Percentiles rank a stretch among this genome's conserved stretches.
Conservation (phyloP, 2,797 vertebrate genomes). For the Betta splendens region DNA sequence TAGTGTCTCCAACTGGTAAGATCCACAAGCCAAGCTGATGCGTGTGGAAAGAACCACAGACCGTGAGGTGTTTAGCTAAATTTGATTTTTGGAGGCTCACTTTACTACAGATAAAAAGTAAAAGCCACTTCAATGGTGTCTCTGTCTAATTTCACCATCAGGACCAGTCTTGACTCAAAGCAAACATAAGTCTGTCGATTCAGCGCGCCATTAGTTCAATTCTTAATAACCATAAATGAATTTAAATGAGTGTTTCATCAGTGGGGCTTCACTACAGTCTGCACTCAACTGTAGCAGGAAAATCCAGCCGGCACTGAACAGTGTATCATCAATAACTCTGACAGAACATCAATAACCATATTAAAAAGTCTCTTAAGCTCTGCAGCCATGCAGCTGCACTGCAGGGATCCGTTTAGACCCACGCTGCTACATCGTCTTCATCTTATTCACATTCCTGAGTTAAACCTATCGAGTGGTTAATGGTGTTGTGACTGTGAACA, state of each 20-base stretch:
- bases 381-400: constrained; percentile 7
- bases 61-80: background rate
- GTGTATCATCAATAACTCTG: constrained; percentile 9
- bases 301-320: constrained; percentile 20
- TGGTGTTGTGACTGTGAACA: constrained; percentile 2
- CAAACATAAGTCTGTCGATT: constrained; percentile 3
- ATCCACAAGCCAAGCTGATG: background rate
- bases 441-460: constrained; percentile 15
- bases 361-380: constrained; percentile 9
- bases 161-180: background rate
- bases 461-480: constrained; percentile 11
- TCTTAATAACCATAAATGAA: constrained; percentile 2
- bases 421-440: background rate
- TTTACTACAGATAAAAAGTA: background rate
- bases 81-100: background rate
- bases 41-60: background rate
- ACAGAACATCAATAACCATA: constrained; percentile 22
- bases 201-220: background rate
- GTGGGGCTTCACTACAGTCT: background rate
- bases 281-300: constrained; percentile 3
- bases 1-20: background rate
- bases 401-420: constrained; percentile 4
- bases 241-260: background rate
- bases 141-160: background rate
- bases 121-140: no score